Evolutionary conservation across 2,888 invertebrate genomes (phyloP).

Genomic region (Smittia sp.): DNA sequence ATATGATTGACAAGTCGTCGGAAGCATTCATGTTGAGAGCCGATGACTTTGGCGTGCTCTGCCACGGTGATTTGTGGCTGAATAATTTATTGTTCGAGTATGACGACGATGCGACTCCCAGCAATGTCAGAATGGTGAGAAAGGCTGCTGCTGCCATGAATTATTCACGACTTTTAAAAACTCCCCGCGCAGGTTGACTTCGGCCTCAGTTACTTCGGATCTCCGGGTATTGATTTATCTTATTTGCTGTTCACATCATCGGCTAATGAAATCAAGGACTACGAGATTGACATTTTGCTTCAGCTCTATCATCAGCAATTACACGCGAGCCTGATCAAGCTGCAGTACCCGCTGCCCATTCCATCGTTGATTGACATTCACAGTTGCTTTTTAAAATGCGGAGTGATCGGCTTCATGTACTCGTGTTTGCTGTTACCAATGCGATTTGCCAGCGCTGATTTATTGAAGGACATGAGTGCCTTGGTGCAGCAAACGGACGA

Average conservation of each 20-base stretch:
- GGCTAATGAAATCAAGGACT: neutral
- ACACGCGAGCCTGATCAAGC: neutral
- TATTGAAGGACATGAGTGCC: neutral
- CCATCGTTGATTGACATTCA: slow-evolving; percentile 30
- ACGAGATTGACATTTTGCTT: slow-evolving; percentile 26
- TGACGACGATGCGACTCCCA: neutral
- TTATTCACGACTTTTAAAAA: neutral
- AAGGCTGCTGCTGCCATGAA: neutral
- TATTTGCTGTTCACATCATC: slow-evolving; percentile 34
- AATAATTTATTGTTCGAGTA: slow-evolving; percentile 38
- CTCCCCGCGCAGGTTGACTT: slow-evolving; percentile 23
- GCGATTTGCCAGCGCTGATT: neutral
- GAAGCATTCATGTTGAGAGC: slow-evolving; percentile 16
- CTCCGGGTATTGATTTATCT: slow-evolving; percentile 36
- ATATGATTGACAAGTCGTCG: slow-evolving; percentile 14
- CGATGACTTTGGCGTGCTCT: slow-evolving; percentile 33
- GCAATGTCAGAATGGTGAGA: slow-evolving; percentile 19
- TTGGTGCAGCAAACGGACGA: neutral
- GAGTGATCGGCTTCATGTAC: slow-evolving; percentile 18
- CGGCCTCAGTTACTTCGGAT: slow-evolving; percentile 28
- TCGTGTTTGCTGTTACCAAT: slow-evolving; percentile 12
- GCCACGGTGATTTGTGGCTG: slow-evolving; percentile 40
- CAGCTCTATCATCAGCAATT: slow-evolving; percentile 26
- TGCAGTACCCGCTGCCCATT: slow-evolving; percentile 10
- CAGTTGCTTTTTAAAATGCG: slow-evolving; percentile 24